Evolutionary conservation across 64 coral and sea anemone species (phyloP).

Genomic region (Porites australiensis): DNA sequence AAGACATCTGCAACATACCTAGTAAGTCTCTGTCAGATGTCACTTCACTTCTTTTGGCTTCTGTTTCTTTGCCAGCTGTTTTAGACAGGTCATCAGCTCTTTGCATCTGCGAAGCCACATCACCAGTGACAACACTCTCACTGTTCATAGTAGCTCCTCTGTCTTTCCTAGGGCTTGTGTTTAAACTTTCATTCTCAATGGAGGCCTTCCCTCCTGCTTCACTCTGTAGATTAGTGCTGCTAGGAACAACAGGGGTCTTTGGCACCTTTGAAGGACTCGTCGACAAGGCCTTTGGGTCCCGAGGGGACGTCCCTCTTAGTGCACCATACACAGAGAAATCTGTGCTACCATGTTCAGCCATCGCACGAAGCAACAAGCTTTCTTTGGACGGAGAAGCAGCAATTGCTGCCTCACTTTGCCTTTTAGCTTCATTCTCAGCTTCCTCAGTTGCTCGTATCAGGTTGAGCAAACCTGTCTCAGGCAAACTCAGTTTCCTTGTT

Average conservation of each 20-base stretch:
- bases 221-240: neutral
- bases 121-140: neutral
- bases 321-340: conserved; percentile 43
- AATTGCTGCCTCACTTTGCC: neutral
- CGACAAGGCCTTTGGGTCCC: neutral
- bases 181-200: neutral
- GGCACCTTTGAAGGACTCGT: neutral
- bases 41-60: conserved; percentile 4
- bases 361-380: neutral
- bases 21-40: neutral
- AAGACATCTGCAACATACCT: neutral
- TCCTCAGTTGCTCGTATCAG: conserved; percentile 49
- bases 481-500: conserved; percentile 33
- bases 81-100: neutral
- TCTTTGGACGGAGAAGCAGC: conserved; percentile 9
- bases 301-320: neutral
- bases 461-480: conserved; percentile 34
- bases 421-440: conserved; percentile 28
- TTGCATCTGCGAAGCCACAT: neutral
- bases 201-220: neutral
- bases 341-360: neutral
- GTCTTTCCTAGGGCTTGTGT: conserved; percentile 10
- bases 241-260: neutral
- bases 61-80: conserved; percentile 17
- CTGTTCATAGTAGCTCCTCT: neutral